Base-by-base conservation (phyloP, 1,140 invertebrate genomes). In the Asbolus verrucosus region DNA sequence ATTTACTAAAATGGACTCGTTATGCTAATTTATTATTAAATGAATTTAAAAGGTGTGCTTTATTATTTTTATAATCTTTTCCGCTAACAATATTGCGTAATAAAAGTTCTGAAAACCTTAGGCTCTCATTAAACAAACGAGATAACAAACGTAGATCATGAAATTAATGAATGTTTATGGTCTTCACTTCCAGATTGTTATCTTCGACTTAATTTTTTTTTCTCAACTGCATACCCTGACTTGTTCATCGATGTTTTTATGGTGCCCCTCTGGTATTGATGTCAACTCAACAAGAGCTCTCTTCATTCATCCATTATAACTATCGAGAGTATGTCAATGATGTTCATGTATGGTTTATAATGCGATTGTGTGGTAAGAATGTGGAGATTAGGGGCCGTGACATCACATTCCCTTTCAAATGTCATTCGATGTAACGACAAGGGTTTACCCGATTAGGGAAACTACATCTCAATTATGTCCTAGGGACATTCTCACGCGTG, bases 401-500 rank as follows among this genome's bases (percentile, higher is more conserved):
- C 46, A 54, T 54, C 46, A 54, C 46, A 21, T 14, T 54, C 46
- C 61, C 39, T 63, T 36, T 62, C 38, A 71, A 21, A 62, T 71
- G 70, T 71, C 70, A 71, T 33, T 19, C 38, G 65, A 11, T 63
- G 15, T 24, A 63, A 63, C 54, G 54, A 72, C 70, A 69, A 62
- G 70, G 60, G 70, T 72, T 72, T 72, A 72, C 60, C 59, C 21
- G 70, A 72, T 72, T 72, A 72, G 60, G 66, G 65, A 68, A 72
- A 69, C 70, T 63, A 43, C 66, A 67, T 71, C 41, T 66, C 63
- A 46, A 46, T 66, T 67, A 36, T 24, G 65, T 67, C 33, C 33
- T n/a, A 24, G 30, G 24, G 21, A 43, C 46, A 54, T 54, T 54
- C 46, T 54, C 46, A 54, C 46, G 46, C n/a, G 21, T 54, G 46